Evolutionary conservation across 2,888 invertebrate genomes (phyloP), one percentile per base, ranked within the genome.

Genomic region (Frankliniella intonsa): DNA sequence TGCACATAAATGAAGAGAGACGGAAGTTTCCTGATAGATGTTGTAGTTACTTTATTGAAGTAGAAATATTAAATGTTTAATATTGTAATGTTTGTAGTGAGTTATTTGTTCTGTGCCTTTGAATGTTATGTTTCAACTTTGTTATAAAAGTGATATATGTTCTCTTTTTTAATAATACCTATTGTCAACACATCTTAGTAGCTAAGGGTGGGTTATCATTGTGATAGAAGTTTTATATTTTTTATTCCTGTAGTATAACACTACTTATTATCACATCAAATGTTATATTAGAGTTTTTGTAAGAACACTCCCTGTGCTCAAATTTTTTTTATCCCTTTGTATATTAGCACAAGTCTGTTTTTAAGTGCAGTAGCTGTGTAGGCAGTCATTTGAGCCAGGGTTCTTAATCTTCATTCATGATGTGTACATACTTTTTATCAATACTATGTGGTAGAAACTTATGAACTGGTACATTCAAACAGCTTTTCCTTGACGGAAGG

Each of bases 221-320:
- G 69, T 76, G 69, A 76, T 76, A 76, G 69, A 76, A 76, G 69
- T 76, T 76, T 76, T 76, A 76, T 76, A 76, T 76, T 76, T 76
- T 76, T 25, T 76, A 76, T 76, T 76, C 69, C n/a, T 25, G 55
- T 76, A 76, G 25, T 76, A 25, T 76, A 76, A 17, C 69, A 22
- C 69, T 76, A 76, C 69, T 76, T 76, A 76, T 69, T 12, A 76
- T 76, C 69, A 76, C 69, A 76, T 22, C 69, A 76, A 76, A 76
- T 76, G 69, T 14, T 55, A 55, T 14, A 19, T 76, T 76, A 76
- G 69, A 25, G 12, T 76, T 76, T 76, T 76, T 76, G 22, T 76
- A 25, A 76, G 25, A 76, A 11, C 69, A 25, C 11, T 25, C 12
- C 25, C 10, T 22, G 25, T 76, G 69, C 69, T 76, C 69, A 76